Base-by-base conservation (phyloP, 2,113 vertebrate species). In the Gila orcuttii region DNA sequence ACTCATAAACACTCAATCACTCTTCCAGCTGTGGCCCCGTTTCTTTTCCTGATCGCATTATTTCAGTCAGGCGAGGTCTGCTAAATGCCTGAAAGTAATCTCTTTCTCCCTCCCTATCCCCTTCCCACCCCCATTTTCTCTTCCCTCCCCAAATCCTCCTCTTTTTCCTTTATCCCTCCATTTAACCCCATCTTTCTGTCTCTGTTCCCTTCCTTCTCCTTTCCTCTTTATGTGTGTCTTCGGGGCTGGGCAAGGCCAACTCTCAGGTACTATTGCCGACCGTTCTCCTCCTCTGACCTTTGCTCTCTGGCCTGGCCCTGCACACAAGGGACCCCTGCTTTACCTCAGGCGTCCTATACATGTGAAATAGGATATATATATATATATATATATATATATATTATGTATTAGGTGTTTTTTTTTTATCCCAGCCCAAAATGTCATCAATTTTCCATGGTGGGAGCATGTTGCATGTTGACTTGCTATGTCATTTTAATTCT, bases 71-170 rank as follows among this genome's bases (percentile, higher is more conserved):
- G 6, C 74, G 33, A 75, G 83, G 73, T 80, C 82, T 84, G 91
- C 88, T 87, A 88, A 87, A 80, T 87, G 55, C 79, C 84, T 88
- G 82, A 90, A 89, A 94, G 87, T 94, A 95, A 94, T 93, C 88
- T 93, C 84, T 94, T 90, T 95, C 90, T 94, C 90, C 92, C 91
- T 80, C 68, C 91, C 84, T 87, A 90, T 89, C 45, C 90, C 88
- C 86, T 28, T 83, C 87, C 86, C 85, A 85, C 83, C 45, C n/a
- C 60, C 60, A 47, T 42, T 84, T 77, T 86, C 55, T 89, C 86
- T 71, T 19, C 47, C 81, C 57, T 50, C 47, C 52, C 33, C 59
- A 50, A 25, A 52, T 50, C n/a, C 55, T 62, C 23, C 12, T 25
- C 19, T 80, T 23, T 52, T 75, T 64, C 28, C 74, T 89, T 84